phyloP scores from a whole-genome alignment of 1,140 invertebrate genomes.

The Thaumetopoea pityocampa region DNA sequence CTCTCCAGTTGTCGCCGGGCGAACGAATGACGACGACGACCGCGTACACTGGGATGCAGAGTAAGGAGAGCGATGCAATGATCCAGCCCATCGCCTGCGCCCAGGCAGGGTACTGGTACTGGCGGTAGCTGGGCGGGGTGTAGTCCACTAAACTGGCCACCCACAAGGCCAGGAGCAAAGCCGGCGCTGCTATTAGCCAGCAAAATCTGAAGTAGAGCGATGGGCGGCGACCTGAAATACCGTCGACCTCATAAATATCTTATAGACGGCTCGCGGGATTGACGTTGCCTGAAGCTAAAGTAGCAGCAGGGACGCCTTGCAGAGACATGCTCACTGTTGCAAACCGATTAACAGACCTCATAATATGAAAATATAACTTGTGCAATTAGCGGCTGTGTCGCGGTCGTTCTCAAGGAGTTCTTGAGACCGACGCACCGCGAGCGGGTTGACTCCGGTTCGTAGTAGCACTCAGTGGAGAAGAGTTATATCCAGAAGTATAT shows the following conservation, averaged over 20 bases:
- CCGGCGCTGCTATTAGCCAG: slow-evolving; percentile 88
- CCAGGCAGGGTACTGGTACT: slow-evolving; percentile 89
- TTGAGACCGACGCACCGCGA: no score
- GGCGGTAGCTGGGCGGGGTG: slow-evolving; percentile 86
- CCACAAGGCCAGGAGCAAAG: slow-evolving; percentile 90
- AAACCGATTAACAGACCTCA: no score
- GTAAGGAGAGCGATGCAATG: slow-evolving; percentile 86
- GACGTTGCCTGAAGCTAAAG: no score
- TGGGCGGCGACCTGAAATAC: slow-evolving; percentile 76
- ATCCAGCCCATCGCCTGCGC: slow-evolving; percentile 92
- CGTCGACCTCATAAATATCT: neutral
- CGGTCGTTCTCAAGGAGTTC: no score
- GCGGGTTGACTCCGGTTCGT: no score
- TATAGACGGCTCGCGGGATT: no score
- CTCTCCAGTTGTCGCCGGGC: slow-evolving; percentile 81
- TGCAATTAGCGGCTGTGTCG: no score
- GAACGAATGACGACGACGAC: slow-evolving; percentile 83
- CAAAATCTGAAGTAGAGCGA: slow-evolving; percentile 89
- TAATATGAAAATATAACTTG: no score
- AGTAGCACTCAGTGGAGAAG: no score
- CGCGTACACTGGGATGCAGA: slow-evolving; percentile 91
- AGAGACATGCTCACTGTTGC: no score
- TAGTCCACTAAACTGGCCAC: slow-evolving; percentile 92
- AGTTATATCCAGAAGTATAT: no score
- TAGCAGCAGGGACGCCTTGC: no score